Evolutionary conservation across 2,888 invertebrate species (phyloP), one percentile per base, ranked within the genome.

Genomic region (Pandemis cinnamomeana): DNA sequence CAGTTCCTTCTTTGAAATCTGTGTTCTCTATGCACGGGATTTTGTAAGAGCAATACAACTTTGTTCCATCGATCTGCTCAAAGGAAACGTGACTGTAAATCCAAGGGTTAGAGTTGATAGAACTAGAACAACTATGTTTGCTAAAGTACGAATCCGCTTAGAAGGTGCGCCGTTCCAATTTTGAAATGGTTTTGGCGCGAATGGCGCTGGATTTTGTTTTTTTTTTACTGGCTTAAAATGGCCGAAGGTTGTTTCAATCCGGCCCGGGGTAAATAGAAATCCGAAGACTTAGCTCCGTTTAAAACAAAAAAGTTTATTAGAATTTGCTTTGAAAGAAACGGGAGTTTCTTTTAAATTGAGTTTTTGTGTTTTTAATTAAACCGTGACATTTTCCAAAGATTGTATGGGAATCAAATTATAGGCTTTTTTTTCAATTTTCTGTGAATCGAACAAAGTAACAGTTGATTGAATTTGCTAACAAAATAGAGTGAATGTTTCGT

Each of bases 1-100:
- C 80, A 86, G 83, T 87, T 87, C 86, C 89, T 89, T 89, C 89
- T 89, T 89, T 87, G 83, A 87, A 89, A 89, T 88, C 87, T 87
- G 85, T 89, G 87, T 90, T 87, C 87, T 87, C 87, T 87, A 87
- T 87, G 87, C 87, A 88, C 84, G 77, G 82, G 84, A 82, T 87
- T 27, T 85, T 83, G 79, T 71, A 68, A 79, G 20, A 82, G 75
- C 70, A 71, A 77, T 79, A 77, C 79, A 81, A 78, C 20, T 48
- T 76, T 53, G 4, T 5, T 4, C 5, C 6, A 2, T 60, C n/a
- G 0, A 13, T 15, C 0, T 3, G 3, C 44, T 3, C 68, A 77
- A 36, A 60, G 66, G 3, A 86, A 71, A 77, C 63, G 81, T 13
- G 63, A 80, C 82, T 78, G 78, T 86, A 82, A 53, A 0, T 0